Percentiles rank a stretch among this genome's conserved stretches.
These are phyloP conservation scores for Hyles vespertilio DNA, from an alignment of 1,140 invertebrate species.

Conservation along the genomic window DNA sequence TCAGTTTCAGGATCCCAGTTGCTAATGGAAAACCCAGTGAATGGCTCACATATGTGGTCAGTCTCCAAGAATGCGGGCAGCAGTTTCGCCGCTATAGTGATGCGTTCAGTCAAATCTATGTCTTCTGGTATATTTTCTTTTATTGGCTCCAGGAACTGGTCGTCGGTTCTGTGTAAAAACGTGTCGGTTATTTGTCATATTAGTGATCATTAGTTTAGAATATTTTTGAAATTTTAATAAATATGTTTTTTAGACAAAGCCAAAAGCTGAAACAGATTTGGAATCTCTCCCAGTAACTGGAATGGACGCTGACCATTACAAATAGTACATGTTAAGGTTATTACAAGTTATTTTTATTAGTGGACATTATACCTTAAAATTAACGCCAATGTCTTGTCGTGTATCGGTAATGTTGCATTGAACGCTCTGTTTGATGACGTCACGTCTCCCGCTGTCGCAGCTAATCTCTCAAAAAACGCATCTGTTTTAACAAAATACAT, in stretches of 20 bases:
- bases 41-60: conserved; percentile 68
- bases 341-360: too few relatives aligned
- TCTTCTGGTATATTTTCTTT: conserved; percentile 63
- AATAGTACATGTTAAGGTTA: too few relatives aligned
- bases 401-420: conserved; percentile 66
- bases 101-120: conserved; percentile 53
- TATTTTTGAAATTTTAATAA: too few relatives aligned
- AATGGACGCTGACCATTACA: too few relatives aligned
- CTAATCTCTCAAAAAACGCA: conserved; percentile 71
- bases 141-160: conserved; percentile 51
- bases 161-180: conserved; percentile 45
- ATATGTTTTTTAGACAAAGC: too few relatives aligned
- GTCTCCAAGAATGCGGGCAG: conserved; percentile 43
- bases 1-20: conserved; percentile 76
- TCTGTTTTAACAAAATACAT: conserved; percentile 27
- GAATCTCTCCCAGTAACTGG: too few relatives aligned
- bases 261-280: too few relatives aligned
- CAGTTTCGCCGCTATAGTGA: conserved; percentile 40
- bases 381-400: conserved; percentile 59
- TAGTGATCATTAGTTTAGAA: too few relatives aligned
- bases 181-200: too few relatives aligned
- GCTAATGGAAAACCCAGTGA: conserved; percentile 70
- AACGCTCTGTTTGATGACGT: conserved; percentile 72
- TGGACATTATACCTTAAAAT: conserved; percentile 53
- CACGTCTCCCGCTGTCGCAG: conserved; percentile 67